Evolutionary conservation across 2,888 invertebrate species (phyloP), one percentile per base, ranked within the genome.

Genomic region (Cheiracanthium punctorium): DNA sequence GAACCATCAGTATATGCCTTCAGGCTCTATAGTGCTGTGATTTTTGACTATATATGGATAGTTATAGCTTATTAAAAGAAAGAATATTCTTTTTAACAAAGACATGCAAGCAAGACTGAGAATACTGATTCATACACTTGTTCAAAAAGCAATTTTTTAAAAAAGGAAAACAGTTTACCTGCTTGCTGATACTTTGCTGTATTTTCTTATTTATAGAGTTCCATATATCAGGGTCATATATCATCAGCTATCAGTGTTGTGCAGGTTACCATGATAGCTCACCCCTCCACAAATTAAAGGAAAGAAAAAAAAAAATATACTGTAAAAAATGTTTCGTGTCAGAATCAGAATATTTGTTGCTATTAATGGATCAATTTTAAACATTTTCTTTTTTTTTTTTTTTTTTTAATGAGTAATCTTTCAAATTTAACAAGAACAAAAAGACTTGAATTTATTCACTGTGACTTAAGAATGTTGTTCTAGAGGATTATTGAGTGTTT

Each of bases 11-110:
- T 75, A 75, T 81, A 81, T 82, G 82, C 84, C 84, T 84, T 76
- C 65, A 72, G 84, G 77, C 82, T 73, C 79, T 74, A 7, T 58
- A 84, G 84, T 84, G 79, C 84, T 84, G 84, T 84, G 84, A 84
- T 84, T 84, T 82, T 41, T 84, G 77, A 82, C 77, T 77, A 72
- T 82, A 82, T 74, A 77, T 82, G 82, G 84, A 84, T 79, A 79
- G 79, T 84, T 84, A 74, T 58, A 58, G 58, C 58, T 58, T 58
- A 58, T 58, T 24, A 17, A 58, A 58, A 48, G 17, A 48, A 14
- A n/a, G n/a, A n/a, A 58, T 58, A 58, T 58, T 58, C 24, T 58
- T 58, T 58, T 58, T 58, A 48, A 58, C 24, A 58, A 58, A 58
- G 20, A 58, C 24, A 4, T 58, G 58, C 58, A 58, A 58, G 58